Evolutionary conservation across 2,888 invertebrate genomes (phyloP).

Genomic region (Ctena decussata): DNA sequence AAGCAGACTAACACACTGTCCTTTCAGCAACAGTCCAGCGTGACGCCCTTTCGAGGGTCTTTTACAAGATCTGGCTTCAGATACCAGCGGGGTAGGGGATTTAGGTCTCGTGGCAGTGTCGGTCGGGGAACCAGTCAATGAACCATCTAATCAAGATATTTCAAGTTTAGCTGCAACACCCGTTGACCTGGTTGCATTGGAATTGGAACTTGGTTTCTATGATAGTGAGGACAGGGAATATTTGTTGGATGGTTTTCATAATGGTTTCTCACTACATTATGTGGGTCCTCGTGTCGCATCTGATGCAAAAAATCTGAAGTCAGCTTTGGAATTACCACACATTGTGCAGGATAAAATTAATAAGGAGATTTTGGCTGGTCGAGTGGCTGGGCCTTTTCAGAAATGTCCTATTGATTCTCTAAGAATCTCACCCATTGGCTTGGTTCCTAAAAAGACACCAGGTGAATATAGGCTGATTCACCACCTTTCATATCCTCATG

Average conservation of each 20-base stretch:
- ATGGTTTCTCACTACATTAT: background rate
- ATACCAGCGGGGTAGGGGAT: background rate
- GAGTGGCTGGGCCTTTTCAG: no score
- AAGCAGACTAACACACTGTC: background rate
- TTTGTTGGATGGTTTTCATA: no score
- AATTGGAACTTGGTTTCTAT: background rate
- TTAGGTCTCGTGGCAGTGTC: no score
- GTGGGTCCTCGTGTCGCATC: no score
- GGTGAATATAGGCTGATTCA: constrained; percentile 32
- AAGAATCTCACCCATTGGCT: constrained; percentile 32
- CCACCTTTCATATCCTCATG: constrained; percentile 30
- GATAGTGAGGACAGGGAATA: background rate
- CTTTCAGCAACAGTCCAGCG: background rate
- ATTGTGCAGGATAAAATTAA: constrained; percentile 24
- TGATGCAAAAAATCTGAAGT: background rate
- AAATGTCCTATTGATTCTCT: constrained; percentile 22
- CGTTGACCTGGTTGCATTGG: background rate
- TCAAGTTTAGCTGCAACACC: background rate
- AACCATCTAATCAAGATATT: background rate
- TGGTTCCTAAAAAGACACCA: constrained; percentile 22
- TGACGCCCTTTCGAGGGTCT: background rate
- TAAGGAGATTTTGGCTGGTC: no score
- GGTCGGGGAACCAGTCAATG: background rate
- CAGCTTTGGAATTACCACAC: background rate
- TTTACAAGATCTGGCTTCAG: no score